phyloP scores from a whole-genome alignment of 2,888 invertebrate genomes.

The Agonum fuliginosum region DNA sequence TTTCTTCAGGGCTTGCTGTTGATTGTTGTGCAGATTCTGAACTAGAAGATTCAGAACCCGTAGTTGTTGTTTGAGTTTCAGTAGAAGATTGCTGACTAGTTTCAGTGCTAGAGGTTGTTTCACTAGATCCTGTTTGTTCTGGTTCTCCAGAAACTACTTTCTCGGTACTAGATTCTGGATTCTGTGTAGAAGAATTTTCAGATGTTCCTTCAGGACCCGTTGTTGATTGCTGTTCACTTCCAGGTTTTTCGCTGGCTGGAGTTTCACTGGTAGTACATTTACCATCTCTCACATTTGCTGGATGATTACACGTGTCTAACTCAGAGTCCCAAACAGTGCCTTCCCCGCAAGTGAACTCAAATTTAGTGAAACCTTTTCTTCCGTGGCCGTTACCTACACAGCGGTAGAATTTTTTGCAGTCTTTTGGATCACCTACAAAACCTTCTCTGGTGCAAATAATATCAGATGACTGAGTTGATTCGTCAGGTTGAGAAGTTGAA shows the following conservation, averaged over 20 bases:
- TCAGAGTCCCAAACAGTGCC: conserved; percentile 87
- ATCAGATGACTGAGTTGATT: no score
- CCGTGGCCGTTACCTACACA: conserved; percentile 81
- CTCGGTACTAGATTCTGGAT: not conserved
- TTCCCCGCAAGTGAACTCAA: conserved; percentile 83
- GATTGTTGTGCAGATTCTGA: not conserved
- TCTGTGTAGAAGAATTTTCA: no score
- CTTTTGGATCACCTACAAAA: conserved; percentile 80
- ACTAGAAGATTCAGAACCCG: not conserved
- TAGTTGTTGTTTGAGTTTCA: not conserved
- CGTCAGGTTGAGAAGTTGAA: not conserved
- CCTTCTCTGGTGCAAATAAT: conserved; percentile 82
- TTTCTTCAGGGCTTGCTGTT: no score
- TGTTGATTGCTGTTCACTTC: not conserved
- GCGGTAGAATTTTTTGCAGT: conserved; percentile 86
- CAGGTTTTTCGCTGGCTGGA: not conserved
- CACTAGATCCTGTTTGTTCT: not conserved
- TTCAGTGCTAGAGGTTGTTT: not conserved
- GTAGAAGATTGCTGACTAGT: not conserved
- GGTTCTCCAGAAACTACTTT: not conserved
- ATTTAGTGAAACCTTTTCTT: conserved; percentile 75
- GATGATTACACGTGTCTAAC: conserved; percentile 83
- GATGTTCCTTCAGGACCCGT: no score
- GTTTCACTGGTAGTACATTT: no score
- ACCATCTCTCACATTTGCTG: no score